Evolutionary conservation across 2,113 vertebrate species (phyloP).

Genomic region (Enhydra lutris): DNA sequence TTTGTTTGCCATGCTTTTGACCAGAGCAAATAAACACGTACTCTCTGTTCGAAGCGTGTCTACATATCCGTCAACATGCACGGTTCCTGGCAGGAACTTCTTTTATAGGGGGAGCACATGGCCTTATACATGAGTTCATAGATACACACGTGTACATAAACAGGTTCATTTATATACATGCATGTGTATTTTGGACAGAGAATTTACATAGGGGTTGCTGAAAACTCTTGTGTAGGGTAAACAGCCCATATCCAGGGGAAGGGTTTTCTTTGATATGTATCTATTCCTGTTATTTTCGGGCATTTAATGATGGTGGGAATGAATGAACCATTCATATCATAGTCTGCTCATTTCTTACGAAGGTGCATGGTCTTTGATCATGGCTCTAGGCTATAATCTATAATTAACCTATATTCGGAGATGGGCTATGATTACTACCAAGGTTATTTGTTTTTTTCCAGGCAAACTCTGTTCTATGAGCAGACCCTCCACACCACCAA

Average conservation of each 20-base stretch:
- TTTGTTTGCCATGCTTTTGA: neutral
- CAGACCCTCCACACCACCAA: neutral
- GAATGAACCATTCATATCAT: neutral
- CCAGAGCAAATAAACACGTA: neutral
- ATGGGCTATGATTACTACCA: neutral
- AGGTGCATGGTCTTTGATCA: constrained; percentile 32
- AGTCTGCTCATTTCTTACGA: constrained; percentile 29
- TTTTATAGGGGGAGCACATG: neutral
- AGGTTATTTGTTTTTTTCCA: neutral
- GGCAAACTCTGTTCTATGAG: constrained; percentile 9
- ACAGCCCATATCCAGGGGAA: neutral
- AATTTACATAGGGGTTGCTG: neutral
- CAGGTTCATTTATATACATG: neutral
- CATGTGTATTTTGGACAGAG: neutral
- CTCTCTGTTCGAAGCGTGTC: neutral
- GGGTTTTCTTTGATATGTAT: constrained; percentile 10
- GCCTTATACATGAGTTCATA: neutral
- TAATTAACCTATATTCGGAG: constrained; percentile 42
- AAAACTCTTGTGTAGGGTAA: neutral
- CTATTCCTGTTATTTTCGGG: neutral
- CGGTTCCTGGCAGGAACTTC: neutral
- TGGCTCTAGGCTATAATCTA: constrained; percentile 21
- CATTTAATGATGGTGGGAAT: constrained; percentile 40
- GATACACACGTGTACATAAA: too few species aligned
- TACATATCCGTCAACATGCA: neutral